These are phyloP conservation scores for Saxicola maurus DNA, from an alignment of 2,797 vertebrate genomes.

Conservation along the genomic window DNA sequence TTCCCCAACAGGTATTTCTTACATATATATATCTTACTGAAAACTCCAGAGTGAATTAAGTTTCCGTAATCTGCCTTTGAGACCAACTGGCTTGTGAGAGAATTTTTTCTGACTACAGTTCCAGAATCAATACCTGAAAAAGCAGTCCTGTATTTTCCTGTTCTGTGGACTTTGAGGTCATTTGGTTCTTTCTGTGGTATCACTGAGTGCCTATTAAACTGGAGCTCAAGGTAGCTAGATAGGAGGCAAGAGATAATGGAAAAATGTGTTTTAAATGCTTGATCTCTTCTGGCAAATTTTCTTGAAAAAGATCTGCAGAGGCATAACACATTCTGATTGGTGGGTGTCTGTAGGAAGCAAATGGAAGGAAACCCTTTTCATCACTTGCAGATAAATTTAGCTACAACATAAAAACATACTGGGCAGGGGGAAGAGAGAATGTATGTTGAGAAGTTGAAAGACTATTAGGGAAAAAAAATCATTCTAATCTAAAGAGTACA, in stretches of 20 bases:
- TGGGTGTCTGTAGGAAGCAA: slow-evolving; percentile 32
- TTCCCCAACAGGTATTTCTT: slow-evolving; percentile 1
- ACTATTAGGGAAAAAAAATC: background rate
- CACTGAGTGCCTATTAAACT: slow-evolving; percentile 36
- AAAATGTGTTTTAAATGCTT: slow-evolving; percentile 51
- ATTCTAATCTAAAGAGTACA: background rate
- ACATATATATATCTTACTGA: background rate
- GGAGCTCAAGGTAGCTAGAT: slow-evolving; percentile 30
- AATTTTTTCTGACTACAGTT: slow-evolving; percentile 49
- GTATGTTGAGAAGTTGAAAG: background rate
- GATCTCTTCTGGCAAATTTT: slow-evolving; percentile 39
- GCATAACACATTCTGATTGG: background rate
- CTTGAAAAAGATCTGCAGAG: slow-evolving; percentile 33
- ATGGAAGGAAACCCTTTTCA: slow-evolving; percentile 50
- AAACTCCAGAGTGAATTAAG: background rate
- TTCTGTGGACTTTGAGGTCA: slow-evolving; percentile 15
- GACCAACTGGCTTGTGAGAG: slow-evolving; percentile 7
- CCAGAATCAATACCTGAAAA: slow-evolving; percentile 32
- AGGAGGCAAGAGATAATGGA: slow-evolving; percentile 15
- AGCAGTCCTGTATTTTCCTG: background rate
- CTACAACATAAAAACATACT: background rate
- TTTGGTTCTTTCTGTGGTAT: background rate
- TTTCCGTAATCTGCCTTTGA: slow-evolving; percentile 53
- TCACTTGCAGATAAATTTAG: slow-evolving; percentile 14
- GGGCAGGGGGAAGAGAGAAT: background rate